Evolutionary conservation across 2,113 vertebrate genomes (phyloP), one percentile per base, ranked within the genome.

Genomic region (Propithecus coquereli): DNA sequence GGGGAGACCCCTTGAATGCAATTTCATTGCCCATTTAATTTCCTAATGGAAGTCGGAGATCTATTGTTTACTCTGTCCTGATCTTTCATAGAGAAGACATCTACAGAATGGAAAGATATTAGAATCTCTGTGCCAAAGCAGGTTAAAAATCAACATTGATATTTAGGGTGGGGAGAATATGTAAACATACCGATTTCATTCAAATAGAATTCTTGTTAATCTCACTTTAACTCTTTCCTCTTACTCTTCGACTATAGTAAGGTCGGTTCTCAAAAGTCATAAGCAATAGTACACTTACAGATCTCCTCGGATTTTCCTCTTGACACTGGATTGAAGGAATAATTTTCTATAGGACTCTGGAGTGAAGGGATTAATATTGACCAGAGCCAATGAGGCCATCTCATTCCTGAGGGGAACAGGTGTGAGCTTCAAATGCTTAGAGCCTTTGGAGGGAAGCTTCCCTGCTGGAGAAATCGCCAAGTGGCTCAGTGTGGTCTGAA

Each of bases 361-460:
- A 13, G 99, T 99, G 93, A 99, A 99, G 40, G 99, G 99, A 87
- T 99, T 99, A 52, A 99, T 98, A 68, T 99, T 99, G 97, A 99
- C 99, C 18, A 98, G 98, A 6, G 99, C 97, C 11, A 98, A 45
- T 20, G 97, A 97, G 20, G 97, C 32, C 37, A 90, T 94, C 73
- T 98, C 98, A 20, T 98, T 97, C 0, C 45, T 77, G 66, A 97
- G 82, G 52, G 97, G 95, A 10, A 89, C 65, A 16, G 98, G 98
- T 13, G 98, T 88, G 32, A 98, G 96, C 5, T 97, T 97, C 43
- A 98, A 87, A 3, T 97, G 97, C 84, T 98, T 98, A 70, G 98
- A 97, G 73, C 97, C 98, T 94, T 93, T 97, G 89, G 97, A 79
- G 14, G 82, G 94, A 18, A 97, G 79, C 96, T 99, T 99, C 10